Base-by-base conservation (phyloP, 2,113 vertebrate genomes). In the Mustela lutreola region DNA sequence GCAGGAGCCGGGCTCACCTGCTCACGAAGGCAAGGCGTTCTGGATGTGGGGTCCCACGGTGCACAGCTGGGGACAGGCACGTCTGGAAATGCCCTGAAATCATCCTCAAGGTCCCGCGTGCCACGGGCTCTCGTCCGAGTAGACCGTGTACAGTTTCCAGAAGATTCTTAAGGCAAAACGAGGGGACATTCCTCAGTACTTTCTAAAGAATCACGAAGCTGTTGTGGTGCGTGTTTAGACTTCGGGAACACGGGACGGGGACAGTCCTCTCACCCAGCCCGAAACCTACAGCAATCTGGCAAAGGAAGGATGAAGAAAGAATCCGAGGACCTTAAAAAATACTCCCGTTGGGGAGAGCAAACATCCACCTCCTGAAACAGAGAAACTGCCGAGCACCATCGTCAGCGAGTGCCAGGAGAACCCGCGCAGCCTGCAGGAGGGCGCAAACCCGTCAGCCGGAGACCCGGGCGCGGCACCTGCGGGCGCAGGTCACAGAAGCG, bases 21-120 rank as follows among this genome's bases (percentile, higher is more conserved):
- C 36, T 22, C 11, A 8, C 0, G 0, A 2, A 19, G 11, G 22
- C 60, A 2, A 19, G 11, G 22, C 60, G 12, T 5, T 36, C 4
- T 5, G 0, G 5, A 45, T 18, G 31, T 28, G 12, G 21, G 3
- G 3, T n/a, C 24, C 5, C 11, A 11, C 11, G 60, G 50, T 24
- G 31, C 33, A 5, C 3, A 10, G 39, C 19, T 1, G 36, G 45
- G 79, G 21, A 58, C n/a, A 3, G 28, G 21, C 63, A 14, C 26
- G 19, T 21, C 60, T 31, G 36, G 39, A 56, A 48, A 24, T 19
- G 39, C 3, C 70, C 67, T 48, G 31, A 39, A 48, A 24, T 63
- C 0, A 18, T 7, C 2, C 2, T 11, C 14, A 8, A 33, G 33
- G 53, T 12, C 1, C 50, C 1, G 21, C 0, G 18, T 0, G 24